These are phyloP conservation scores for Octodonta nipae DNA, from an alignment of 2,888 invertebrate species.

Conservation along the genomic window DNA sequence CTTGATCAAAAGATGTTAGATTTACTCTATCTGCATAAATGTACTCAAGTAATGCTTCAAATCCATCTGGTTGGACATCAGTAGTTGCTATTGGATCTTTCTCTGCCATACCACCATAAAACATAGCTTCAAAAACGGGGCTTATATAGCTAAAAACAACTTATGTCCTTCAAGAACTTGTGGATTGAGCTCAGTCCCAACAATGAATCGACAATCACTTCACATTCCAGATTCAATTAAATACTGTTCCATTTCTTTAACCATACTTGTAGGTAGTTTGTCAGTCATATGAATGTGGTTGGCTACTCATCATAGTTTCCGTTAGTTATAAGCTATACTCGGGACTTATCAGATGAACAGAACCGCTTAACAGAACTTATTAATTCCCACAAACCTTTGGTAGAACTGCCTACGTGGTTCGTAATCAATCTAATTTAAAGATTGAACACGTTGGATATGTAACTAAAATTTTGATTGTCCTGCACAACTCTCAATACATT, in stretches of 20 bases:
- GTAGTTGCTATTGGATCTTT: slow-evolving; percentile 63
- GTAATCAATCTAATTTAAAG: too few species aligned
- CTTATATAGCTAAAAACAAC: slow-evolving; percentile 70
- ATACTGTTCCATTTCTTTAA: slow-evolving; percentile 60
- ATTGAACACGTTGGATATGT: too few species aligned
- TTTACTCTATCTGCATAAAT: too few species aligned
- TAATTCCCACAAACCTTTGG: too few species aligned
- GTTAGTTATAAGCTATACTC: too few species aligned
- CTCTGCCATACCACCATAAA: slow-evolving; percentile 71
- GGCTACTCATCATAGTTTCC: too few species aligned
- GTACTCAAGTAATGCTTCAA: slow-evolving; percentile 65
- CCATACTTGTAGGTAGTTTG: slow-evolving; percentile 56
- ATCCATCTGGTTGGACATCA: slow-evolving; percentile 77
- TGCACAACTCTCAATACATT: too few species aligned
- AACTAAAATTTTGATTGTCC: too few species aligned
- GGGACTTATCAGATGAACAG: too few species aligned
- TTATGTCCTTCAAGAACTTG: slow-evolving; percentile 64
- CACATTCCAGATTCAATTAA: slow-evolving; percentile 67
- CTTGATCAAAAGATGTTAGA: too few species aligned
- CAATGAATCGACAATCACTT: slow-evolving; percentile 72
- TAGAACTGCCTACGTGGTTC: too few species aligned
- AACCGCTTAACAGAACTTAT: too few species aligned
- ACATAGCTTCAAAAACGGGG: slow-evolving; percentile 81
- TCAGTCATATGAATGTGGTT: slow-evolving; percentile 51
- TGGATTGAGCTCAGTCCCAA: slow-evolving; percentile 65